Conservation (phyloP, 2,113 vertebrate genomes). For the Peromyscus polionotus region DNA sequence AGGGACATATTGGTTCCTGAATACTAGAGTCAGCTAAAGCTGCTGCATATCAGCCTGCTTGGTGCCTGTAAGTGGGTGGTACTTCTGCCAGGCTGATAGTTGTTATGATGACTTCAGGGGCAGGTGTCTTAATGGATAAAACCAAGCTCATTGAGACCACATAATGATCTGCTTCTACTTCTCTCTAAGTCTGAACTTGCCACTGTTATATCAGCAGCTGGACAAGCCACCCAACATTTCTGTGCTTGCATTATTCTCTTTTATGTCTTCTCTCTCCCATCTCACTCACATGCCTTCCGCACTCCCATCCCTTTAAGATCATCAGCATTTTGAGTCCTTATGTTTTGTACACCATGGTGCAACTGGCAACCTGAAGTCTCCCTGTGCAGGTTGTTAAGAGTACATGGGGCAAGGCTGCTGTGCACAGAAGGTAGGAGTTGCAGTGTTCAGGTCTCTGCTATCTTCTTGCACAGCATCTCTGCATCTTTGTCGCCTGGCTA, state of each 20-base stretch:
- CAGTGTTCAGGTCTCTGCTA: not conserved
- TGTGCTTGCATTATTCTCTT: not conserved
- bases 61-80: not conserved
- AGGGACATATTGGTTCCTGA: conserved; percentile 14
- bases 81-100: not conserved
- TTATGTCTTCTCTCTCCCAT: not conserved
- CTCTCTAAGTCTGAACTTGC: not conserved
- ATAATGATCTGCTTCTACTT: not conserved
- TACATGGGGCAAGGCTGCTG: not conserved
- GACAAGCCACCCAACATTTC: not conserved
- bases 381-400: not conserved
- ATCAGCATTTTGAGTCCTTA: conserved; percentile 1
- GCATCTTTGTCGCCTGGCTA: not conserved
- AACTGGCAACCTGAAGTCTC: not conserved
- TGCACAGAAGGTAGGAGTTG: not conserved
- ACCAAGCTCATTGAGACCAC: not conserved
- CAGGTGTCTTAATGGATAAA: not conserved
- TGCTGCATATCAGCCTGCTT: not conserved
- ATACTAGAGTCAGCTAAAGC: conserved; percentile 8
- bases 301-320: not conserved
- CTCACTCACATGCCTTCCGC: not conserved
- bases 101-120: not conserved
- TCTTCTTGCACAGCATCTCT: not conserved
- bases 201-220: not conserved
- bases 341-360: not conserved